phyloP scores from a whole-genome alignment of 2,888 invertebrate species.

The Caenorhabditis zanzibari region DNA sequence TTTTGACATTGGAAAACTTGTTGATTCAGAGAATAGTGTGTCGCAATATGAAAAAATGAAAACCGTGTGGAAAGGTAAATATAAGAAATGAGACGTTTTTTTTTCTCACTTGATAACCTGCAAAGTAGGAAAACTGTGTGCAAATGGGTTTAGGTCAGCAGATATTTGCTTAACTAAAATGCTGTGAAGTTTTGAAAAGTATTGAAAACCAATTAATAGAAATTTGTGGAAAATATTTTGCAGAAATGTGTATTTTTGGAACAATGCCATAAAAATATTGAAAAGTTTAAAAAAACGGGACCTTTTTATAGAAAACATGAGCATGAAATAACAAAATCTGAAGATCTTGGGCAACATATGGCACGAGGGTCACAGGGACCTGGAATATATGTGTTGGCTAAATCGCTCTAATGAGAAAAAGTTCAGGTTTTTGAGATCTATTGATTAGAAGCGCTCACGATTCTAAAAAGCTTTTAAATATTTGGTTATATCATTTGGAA shows the following conservation, averaged over 20 bases:
- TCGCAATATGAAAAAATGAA: background rate
- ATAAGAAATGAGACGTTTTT: conserved; percentile 14
- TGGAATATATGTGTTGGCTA: too few relatives aligned
- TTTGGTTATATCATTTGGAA: too few relatives aligned
- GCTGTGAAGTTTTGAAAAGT: conserved; percentile 1
- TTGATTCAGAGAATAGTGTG: conserved; percentile 9
- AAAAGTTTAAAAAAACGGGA: background rate
- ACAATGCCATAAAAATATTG: background rate
- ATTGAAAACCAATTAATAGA: background rate
- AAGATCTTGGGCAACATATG: too few relatives aligned
- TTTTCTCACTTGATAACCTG: conserved; percentile 28
- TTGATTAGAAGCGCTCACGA: too few relatives aligned
- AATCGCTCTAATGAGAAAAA: too few relatives aligned
- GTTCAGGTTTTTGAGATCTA: too few relatives aligned
- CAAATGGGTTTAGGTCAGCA: conserved; percentile 28
- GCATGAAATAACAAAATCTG: too few relatives aligned
- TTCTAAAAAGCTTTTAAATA: too few relatives aligned
- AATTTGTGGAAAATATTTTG: background rate
- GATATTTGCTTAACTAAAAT: conserved; percentile 23
- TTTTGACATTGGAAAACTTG: conserved; percentile 56
- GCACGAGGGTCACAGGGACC: too few relatives aligned
- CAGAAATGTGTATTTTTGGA: background rate
- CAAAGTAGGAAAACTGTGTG: conserved; percentile 9
- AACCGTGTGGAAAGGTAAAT: conserved; percentile 40
- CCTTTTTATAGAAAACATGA: too few relatives aligned